Percentiles rank a stretch among this genome's conserved stretches.
Evolutionary conservation across 92 coral and sea anemone genomes (phyloP).

Genomic region (Zoanthus gigantus): DNA sequence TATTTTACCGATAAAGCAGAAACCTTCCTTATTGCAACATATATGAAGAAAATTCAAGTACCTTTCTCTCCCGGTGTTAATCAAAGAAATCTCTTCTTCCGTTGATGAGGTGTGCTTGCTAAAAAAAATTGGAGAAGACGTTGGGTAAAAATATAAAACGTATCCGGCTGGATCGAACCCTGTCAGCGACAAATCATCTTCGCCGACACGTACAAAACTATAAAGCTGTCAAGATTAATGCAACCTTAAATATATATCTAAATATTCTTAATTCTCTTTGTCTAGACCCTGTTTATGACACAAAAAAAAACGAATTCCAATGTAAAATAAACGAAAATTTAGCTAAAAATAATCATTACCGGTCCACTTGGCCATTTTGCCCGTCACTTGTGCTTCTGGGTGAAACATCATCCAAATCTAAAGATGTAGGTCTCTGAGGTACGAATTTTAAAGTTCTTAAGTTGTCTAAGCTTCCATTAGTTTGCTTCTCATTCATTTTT

Average conservation of each 20-base stretch:
- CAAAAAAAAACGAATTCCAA: neutral
- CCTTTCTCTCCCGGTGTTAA: conserved; percentile 41
- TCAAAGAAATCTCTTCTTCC: conserved; percentile 30
- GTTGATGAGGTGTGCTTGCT: conserved; percentile 29
- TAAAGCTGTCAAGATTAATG: neutral
- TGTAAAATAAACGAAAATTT: neutral
- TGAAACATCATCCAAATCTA: neutral
- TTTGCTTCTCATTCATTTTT: neutral
- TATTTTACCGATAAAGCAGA: neutral
- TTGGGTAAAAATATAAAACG: neutral
- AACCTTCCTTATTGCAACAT: neutral
- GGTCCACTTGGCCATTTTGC: neutral
- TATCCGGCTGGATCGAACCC: neutral
- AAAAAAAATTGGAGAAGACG: neutral
- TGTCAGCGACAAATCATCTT: neutral
- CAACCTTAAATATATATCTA: neutral
- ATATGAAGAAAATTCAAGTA: neutral
- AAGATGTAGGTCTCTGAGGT: neutral
- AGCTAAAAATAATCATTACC: neutral
- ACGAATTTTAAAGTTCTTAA: neutral
- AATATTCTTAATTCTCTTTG: neutral
- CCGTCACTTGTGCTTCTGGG: neutral
- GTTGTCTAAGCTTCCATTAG: neutral
- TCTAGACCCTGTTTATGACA: neutral
- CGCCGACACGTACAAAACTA: too few relatives aligned